Evolutionary conservation across 2,888 invertebrate genomes (phyloP), one percentile per base, ranked within the genome.

Genomic region (Drosophila niveifrons): DNA sequence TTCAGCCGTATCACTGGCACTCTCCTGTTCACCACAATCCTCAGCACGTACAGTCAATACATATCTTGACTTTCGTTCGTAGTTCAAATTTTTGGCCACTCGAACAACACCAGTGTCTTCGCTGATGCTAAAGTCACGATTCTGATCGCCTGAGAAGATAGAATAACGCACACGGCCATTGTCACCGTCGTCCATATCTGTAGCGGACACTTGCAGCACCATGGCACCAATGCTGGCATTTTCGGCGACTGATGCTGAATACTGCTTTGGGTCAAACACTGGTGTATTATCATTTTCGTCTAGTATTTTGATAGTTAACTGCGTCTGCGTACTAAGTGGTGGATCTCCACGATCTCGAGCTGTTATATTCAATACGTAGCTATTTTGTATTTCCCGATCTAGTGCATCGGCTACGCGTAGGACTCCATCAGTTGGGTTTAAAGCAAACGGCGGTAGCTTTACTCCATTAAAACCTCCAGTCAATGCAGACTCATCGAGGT

Each of bases 91-190:
- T 93, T 98, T 98, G 31, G 97, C 97, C 4, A 98, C 97, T 69
- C 98, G 94, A 13, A 99, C 95, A 43, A 97, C 95, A 0, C 98
- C 98, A 7, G 96, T 96, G 91, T 98, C 97, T 93, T 98, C 98
- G 74, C 97, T 96, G 73, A 98, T 97, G 90, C 96, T 96, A 90
- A 98, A 97, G 92, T 98, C 98, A 72, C 97, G 95, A 92, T 97
- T 98, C 66, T 96, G 95, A 92, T 98, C 98, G 4, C 98, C 98
- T 28, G 95, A 94, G 31, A 96, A 95, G 79, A 98, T 98, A 41
- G 97, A 96, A 93, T 97, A 99, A 53, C 98, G 95, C 4, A 98
- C 96, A 78, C 97, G 95, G n/a, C 97, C 98, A 93, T 98, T 98
- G 36, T 95, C 93, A 48, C 96, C 97, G 90, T 96, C 96, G 92